Evolutionary conservation across 2,113 vertebrate species (phyloP), one percentile per base, ranked within the genome.

Genomic region (Lampris megalopsis): DNA sequence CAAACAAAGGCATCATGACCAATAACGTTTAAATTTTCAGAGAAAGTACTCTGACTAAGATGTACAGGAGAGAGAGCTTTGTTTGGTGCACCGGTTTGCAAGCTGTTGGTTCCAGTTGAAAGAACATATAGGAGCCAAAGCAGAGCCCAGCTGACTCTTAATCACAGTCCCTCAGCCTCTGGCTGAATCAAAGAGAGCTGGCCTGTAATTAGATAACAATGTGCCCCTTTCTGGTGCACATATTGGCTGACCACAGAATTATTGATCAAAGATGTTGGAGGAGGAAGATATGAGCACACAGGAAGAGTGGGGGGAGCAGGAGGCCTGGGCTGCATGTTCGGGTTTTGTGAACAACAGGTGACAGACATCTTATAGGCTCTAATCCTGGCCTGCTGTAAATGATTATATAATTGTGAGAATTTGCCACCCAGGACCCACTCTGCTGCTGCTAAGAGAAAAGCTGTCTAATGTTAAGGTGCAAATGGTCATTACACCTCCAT

Each of bases 181-280:
- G 78, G 73, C 72, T 68, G 79, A 48, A 71, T 82, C 74, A 81
- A 59, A 84, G 59, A 58, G 79, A 87, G 75, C 8, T 66, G 83
- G 79, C 68, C 87, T 90, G 90, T 90, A 89, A 94, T 93, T 93
- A 92, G 43, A 73, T 53, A 77, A 92, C 89, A 93, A 94, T 86
- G 81, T 63, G 81, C 59, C 82, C 61, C 85, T 89, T 79, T 91
- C 76, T 90, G 84, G 61, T 62, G 78, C 72, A 79, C 71, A 87
- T 79, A 85, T 80, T 84, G 81, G 80, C 77, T 72, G 78, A 79
- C 74, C 62, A 5, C 80, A 78, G 82, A 81, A 63, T 85, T 87
- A 89, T 88, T 82, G 90, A 92, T 91, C 91, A 91, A 92, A 92
- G 91, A 68, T 43, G 5, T 35, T 13, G 48, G 67, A 60, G 60